Evolutionary conservation across 2,113 vertebrate genomes (phyloP).

Genomic region (Sisor rabdophorus): DNA sequence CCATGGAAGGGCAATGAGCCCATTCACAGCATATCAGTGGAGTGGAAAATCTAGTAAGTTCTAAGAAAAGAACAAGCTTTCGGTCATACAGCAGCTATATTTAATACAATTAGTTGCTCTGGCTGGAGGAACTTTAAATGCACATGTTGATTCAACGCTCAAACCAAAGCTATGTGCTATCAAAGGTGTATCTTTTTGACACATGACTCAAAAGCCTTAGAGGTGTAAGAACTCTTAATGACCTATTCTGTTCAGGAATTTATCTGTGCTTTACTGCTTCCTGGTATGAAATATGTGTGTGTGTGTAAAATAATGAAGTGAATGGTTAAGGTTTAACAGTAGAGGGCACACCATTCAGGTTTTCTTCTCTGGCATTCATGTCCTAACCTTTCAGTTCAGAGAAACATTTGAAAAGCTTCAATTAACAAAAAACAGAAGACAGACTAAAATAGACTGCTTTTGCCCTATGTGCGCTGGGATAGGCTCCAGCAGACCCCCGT

Average conservation of each 20-base stretch:
- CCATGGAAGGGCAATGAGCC: conserved; percentile 10
- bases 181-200: conserved; percentile 3
- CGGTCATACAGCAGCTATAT: not conserved
- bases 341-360: conserved; percentile 22
- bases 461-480: too few species aligned
- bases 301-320: conserved; percentile 6
- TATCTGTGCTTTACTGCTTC: conserved; percentile 22
- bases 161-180: not conserved
- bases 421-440: not conserved
- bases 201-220: not conserved
- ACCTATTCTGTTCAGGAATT: not conserved
- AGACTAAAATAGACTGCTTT: too few species aligned
- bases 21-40: conserved; percentile 29
- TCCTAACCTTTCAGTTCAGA: not conserved
- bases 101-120: not conserved
- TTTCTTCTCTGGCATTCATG: not conserved
- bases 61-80: conserved; percentile 27
- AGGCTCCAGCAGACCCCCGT: too few species aligned
- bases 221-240: not conserved
- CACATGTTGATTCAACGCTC: conserved; percentile 6
- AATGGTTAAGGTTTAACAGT: not conserved
- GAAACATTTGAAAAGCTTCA: not conserved
- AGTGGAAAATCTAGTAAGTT: conserved; percentile 36
- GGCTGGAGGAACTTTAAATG: conserved; percentile 14
- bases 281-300: conserved; percentile 4